phyloP scores from a whole-genome alignment of 1,140 invertebrate species.

The Brachionus asplanchnoidis region DNA sequence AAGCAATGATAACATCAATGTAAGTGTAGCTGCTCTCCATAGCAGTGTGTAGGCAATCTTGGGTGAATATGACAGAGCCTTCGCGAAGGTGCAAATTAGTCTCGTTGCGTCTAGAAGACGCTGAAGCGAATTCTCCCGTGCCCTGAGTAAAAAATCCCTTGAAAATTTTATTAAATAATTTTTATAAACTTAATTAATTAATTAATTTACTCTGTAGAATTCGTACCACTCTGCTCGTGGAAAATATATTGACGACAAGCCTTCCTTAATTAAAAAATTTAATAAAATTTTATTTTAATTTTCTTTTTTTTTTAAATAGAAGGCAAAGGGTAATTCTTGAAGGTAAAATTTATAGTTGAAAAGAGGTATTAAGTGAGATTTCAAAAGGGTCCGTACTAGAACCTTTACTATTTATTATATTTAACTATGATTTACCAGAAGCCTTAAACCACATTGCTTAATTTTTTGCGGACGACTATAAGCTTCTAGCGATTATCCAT shows the following conservation, averaged over 20 bases:
- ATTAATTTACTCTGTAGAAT: conserved; percentile 8
- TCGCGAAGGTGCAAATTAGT: background rate
- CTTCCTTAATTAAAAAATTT: background rate
- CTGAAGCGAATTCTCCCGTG: background rate
- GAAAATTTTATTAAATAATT: background rate
- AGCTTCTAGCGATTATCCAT: too few relatives aligned
- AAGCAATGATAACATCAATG: conserved; percentile 22
- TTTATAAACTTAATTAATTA: background rate
- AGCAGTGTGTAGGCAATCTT: background rate
- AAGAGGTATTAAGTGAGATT: too few relatives aligned
- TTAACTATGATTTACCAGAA: too few relatives aligned
- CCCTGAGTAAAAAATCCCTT: conserved; percentile 17
- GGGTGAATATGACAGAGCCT: conserved; percentile 28
- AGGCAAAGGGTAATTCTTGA: too few relatives aligned
- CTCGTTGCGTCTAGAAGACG: background rate
- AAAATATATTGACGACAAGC: conserved; percentile 3
- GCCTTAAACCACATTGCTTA: too few relatives aligned
- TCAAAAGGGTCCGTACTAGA: too few relatives aligned
- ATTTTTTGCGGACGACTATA: too few relatives aligned
- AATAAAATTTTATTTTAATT: background rate
- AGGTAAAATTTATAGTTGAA: too few relatives aligned
- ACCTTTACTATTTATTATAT: too few relatives aligned
- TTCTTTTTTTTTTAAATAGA: too few relatives aligned
- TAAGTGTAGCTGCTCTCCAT: conserved; percentile 31
- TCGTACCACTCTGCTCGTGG: conserved; percentile 27